These are phyloP conservation scores for Drosophila putrida DNA, from an alignment of 2,888 invertebrate genomes.

Conservation along the genomic window DNA sequence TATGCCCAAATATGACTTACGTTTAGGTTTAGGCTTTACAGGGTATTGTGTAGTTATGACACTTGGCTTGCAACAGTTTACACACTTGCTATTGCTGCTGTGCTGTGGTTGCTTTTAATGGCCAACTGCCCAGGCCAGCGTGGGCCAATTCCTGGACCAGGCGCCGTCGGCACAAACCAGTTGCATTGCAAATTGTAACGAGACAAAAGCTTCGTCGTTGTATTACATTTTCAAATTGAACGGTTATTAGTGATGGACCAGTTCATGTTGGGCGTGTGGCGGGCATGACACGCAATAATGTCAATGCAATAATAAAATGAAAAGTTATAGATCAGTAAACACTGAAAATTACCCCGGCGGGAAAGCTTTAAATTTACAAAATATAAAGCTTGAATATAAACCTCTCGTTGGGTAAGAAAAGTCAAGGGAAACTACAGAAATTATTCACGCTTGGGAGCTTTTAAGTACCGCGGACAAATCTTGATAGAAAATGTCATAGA, in stretches of 20 bases:
- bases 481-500: too few relatives aligned
- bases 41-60: conserved; percentile 4
- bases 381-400: too few relatives aligned
- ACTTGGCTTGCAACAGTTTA: not conserved
- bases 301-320: not conserved
- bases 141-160: conserved; percentile 39
- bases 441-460: too few relatives aligned
- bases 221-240: conserved; percentile 34
- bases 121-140: conserved; percentile 36
- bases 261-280: not conserved
- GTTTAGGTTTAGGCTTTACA: not conserved
- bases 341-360: too few relatives aligned
- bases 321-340: not conserved
- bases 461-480: too few relatives aligned
- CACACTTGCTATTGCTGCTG: conserved; percentile 2
- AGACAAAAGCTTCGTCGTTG: conserved; percentile 22
- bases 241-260: conserved; percentile 11
- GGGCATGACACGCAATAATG: not conserved
- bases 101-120: conserved; percentile 30
- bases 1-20: too few relatives aligned
- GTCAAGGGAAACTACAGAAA: too few relatives aligned
- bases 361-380: too few relatives aligned
- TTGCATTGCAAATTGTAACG: conserved; percentile 36
- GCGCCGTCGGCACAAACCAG: conserved; percentile 39
- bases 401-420: too few relatives aligned